phyloP scores from a whole-genome alignment of 2,888 invertebrate genomes.

The Pterostichus madidus region DNA sequence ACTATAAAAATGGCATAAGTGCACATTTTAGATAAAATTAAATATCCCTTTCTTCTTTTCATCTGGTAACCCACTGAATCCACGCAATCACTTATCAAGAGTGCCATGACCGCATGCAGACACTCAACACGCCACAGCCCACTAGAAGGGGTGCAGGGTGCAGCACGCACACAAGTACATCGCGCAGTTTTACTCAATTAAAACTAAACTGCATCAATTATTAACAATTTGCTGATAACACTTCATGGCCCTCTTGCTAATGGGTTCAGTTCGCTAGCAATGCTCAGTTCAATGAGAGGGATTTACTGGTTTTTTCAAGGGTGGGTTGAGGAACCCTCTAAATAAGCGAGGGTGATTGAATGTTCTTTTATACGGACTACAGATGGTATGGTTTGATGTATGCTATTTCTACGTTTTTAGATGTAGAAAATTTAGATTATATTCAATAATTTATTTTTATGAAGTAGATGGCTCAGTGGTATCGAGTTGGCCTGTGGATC shows the following conservation, averaged over 20 bases:
- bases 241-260: slow-evolving; percentile 49
- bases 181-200: slow-evolving; percentile 62
- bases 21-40: no score
- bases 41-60: not conserved
- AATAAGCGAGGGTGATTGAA: slow-evolving; percentile 26
- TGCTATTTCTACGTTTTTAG: no score
- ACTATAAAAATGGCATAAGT: no score
- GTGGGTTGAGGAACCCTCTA: not conserved
- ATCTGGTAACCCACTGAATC: not conserved
- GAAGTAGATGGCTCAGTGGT: no score
- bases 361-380: slow-evolving; percentile 10
- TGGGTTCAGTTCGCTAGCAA: slow-evolving; percentile 36
- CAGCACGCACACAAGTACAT: not conserved
- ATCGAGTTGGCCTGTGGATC: no score
- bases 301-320: not conserved
- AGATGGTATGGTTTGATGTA: no score
- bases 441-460: no score
- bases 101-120: not conserved
- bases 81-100: not conserved
- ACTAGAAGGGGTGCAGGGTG: slow-evolving; percentile 4
- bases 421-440: no score
- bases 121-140: slow-evolving; percentile 12
- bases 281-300: slow-evolving; percentile 2
- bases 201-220: slow-evolving; percentile 74
- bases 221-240: slow-evolving; percentile 73